Base-by-base conservation (phyloP, 2,797 vertebrate genomes). In the Enteromius paludinosus region DNA sequence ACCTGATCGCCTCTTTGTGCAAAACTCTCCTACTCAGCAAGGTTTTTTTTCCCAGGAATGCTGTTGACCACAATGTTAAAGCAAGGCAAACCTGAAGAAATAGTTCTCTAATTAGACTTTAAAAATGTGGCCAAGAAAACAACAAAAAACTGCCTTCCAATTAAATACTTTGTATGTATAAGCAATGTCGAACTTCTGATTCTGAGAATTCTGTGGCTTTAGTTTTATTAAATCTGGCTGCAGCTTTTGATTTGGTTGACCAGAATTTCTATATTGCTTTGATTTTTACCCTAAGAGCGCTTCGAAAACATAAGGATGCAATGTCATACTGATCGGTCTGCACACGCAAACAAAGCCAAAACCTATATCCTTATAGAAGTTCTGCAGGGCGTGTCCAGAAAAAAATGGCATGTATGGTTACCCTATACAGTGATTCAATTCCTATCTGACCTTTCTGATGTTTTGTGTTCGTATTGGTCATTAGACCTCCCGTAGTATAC, bases 1-100 rank as follows among this genome's bases (percentile, higher is more conserved):
- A 73, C 64, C 69, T 82, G 64, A 49, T 79, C 64, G 54, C 43
- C 25, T 38, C 47, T 79, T 85, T 56, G 69, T 72, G 47, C 25
- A 75, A 35, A 68, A 82, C 49, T 75, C 23, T 61, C 56, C 28
- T 59, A 80, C 61, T 80, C 66, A 75, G 49, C 75, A 49, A 47
- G 23, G 76, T 18, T 30, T 10, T 28, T 54, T 59, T 38, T n/a
- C 11, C 12, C 8, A 23, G 52, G 7, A 82, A 76, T 47, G 38
- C 47, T 76, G 62, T 76, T 69, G 35, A 59, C 72, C 66, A 52
- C 5, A 68, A 8, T 70, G 41, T n/a, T 43, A 35, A 11, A 2
- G 30, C 23, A 25, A 20, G 7, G n/a, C 35, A 20, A 74, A 74
- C 70, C 17, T 72, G 12, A 72, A 45, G 38, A 81, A 41, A 74